phyloP scores from a whole-genome alignment of 2,797 vertebrate species.

The Myripristis jacobus region DNA sequence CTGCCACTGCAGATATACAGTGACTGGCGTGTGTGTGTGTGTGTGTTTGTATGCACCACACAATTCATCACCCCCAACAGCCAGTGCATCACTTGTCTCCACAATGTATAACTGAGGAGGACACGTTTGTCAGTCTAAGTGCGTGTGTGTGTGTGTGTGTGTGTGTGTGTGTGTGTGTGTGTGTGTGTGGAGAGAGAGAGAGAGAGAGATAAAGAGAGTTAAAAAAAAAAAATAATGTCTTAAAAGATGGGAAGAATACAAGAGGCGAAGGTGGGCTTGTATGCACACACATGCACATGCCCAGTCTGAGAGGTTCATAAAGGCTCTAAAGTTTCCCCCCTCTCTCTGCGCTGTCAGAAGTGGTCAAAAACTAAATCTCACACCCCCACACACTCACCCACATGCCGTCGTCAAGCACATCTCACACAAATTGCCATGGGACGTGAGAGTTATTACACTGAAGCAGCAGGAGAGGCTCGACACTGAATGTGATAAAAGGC shows the following conservation, averaged over 20 bases:
- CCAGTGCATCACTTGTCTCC: slow-evolving; percentile 23
- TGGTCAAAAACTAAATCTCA: slow-evolving; percentile 26
- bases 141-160: slow-evolving; percentile 13
- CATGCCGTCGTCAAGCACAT: slow-evolving; percentile 49
- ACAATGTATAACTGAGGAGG: slow-evolving; percentile 14
- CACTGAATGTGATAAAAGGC: slow-evolving; percentile 58
- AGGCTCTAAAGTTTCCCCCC: slow-evolving; percentile 5
- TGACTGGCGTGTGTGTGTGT: slow-evolving; percentile 9
- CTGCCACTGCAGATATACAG: slow-evolving; percentile 48
- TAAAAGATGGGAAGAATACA: slow-evolving; percentile 2
- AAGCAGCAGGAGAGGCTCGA: slow-evolving; percentile 55
- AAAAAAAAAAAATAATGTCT: too few species aligned
- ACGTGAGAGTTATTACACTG: slow-evolving; percentile 70
- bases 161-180: background rate
- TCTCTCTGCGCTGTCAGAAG: slow-evolving; percentile 30
- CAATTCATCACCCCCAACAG: slow-evolving; percentile 38
- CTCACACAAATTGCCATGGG: slow-evolving; percentile 62
- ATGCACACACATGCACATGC: slow-evolving; percentile 11
- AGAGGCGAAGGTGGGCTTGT: background rate
- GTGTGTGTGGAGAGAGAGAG: too few species aligned
- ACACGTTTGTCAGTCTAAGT: background rate
- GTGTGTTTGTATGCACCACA: background rate
- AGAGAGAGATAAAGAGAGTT: too few species aligned
- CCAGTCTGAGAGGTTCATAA: slow-evolving; percentile 22
- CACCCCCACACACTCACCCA: slow-evolving; percentile 15